Percentiles rank a stretch among this genome's conserved stretches.
phyloP scores from a whole-genome alignment of 2,888 invertebrate genomes.

The Cantharis flavilabris region DNA sequence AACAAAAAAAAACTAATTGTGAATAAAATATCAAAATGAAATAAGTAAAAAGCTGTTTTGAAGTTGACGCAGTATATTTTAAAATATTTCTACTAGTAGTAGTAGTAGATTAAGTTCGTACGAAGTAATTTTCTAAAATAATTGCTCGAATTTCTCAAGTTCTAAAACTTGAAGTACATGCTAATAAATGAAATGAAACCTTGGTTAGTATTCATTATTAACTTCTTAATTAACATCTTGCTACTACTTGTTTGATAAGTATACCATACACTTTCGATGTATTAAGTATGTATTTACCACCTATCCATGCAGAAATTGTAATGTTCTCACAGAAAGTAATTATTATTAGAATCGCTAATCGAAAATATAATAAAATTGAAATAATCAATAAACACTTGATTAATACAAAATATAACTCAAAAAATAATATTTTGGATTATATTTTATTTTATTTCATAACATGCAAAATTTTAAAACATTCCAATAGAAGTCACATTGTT shows the following conservation, averaged over 20 bases:
- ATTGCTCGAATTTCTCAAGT: not conserved
- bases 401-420: not conserved
- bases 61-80: not conserved
- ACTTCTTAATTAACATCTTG: conserved; percentile 11
- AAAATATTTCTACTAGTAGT: not conserved
- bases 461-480: conserved; percentile 8
- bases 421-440: not conserved
- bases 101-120: not conserved
- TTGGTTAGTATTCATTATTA: not conserved
- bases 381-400: not conserved
- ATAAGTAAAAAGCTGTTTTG: not conserved
- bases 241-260: conserved; percentile 1
- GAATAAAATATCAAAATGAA: not conserved
- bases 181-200: not conserved
- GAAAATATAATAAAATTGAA: not conserved
- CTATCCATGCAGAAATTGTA: not conserved
- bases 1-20: not conserved
- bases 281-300: not conserved
- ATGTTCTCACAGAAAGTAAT: not conserved
- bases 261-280: not conserved
- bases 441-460: conserved; percentile 2
- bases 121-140: not conserved
- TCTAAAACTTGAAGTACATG: not conserved
- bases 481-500: conserved; percentile 18
- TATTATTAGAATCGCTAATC: not conserved